These are phyloP conservation scores for Rhinogobio ventralis DNA, from an alignment of 2,797 vertebrate genomes.

Conservation along the genomic window DNA sequence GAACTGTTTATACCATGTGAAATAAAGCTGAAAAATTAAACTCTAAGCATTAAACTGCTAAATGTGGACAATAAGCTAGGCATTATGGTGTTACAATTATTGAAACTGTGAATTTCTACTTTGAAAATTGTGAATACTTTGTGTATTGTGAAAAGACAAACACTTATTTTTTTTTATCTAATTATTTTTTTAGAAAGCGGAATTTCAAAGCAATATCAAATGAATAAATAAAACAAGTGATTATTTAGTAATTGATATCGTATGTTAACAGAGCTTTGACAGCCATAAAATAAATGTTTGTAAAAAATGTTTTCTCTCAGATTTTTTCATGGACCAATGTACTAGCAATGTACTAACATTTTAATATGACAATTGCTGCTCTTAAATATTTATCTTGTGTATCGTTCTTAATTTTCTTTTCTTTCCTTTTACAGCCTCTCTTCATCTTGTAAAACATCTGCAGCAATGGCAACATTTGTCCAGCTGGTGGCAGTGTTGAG, in stretches of 20 bases:
- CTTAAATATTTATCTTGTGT: background rate
- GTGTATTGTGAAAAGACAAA: background rate
- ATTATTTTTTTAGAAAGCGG: background rate
- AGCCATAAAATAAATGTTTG: background rate
- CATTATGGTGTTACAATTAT: background rate
- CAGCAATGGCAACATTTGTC: slow-evolving; percentile 45
- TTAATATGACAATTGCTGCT: background rate
- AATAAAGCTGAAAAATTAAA: background rate
- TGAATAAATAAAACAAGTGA: background rate
- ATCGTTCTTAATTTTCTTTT: background rate
- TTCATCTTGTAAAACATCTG: slow-evolving; percentile 4
- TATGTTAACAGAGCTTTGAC: background rate
- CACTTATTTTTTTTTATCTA: background rate
- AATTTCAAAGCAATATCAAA: background rate
- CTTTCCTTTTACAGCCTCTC: background rate
- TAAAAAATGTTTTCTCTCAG: background rate
- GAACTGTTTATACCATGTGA: background rate
- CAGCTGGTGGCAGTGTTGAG: slow-evolving; percentile 71
- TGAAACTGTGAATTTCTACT: background rate
- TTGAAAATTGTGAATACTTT: too few species aligned
- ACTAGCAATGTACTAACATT: background rate
- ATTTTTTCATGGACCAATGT: background rate
- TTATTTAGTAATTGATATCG: background rate
- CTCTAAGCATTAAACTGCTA: background rate
- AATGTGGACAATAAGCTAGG: background rate